Evolutionary conservation across 1,140 invertebrate species (phyloP).

Genomic region (Cotesia typhae): DNA sequence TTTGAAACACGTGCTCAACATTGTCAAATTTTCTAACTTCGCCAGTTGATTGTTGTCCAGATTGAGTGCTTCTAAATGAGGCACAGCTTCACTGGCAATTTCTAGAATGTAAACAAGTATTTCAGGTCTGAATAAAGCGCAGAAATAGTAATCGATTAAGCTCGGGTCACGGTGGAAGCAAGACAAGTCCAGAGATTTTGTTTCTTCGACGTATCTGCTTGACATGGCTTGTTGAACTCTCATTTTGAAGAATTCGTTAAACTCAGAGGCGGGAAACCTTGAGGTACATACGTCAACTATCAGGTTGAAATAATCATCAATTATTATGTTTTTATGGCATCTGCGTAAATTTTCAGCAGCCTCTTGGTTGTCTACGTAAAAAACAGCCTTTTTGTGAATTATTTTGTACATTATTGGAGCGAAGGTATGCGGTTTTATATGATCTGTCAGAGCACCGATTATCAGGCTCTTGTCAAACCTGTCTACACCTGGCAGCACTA

Average conservation of each 20-base stretch:
- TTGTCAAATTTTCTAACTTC: constrained; percentile 73
- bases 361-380: constrained; percentile 77
- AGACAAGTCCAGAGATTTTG: constrained; percentile 81
- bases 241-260: constrained; percentile 73
- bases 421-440: constrained; percentile 72
- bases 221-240: constrained; percentile 81
- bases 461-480: constrained; percentile 78
- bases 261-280: constrained; percentile 70
- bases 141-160: constrained; percentile 75
- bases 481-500: constrained; percentile 73
- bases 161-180: constrained; percentile 84
- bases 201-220: constrained; percentile 78
- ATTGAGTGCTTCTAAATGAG: constrained; percentile 82
- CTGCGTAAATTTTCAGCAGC: constrained; percentile 71
- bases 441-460: constrained; percentile 69
- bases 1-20: constrained; percentile 72
- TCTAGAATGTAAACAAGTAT: constrained; percentile 79
- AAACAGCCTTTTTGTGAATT: constrained; percentile 68
- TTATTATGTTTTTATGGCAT: constrained; percentile 71
- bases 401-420: constrained; percentile 69
- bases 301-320: constrained; percentile 75
- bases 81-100: constrained; percentile 83
- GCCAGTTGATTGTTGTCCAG: constrained; percentile 83
- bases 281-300: constrained; percentile 69
- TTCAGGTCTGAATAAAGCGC: constrained; percentile 75